Conservation (phyloP, 2,888 invertebrate species). For the Synergus gifuensis region DNA sequence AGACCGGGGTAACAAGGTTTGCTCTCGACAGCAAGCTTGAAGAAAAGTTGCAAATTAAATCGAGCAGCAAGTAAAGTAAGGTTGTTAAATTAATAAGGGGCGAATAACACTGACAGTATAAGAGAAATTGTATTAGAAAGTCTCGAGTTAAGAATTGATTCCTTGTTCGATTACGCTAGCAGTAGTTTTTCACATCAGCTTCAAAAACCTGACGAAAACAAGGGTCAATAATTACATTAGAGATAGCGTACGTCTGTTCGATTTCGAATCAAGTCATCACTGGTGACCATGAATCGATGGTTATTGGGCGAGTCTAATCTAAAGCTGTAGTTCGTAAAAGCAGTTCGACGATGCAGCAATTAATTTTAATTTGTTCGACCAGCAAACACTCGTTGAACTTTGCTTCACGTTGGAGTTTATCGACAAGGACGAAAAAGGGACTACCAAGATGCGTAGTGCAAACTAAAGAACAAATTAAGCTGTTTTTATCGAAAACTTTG, state of each 20-base stretch:
- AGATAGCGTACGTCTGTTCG: no score
- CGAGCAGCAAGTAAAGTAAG: neutral
- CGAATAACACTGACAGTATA: neutral
- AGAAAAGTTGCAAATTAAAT: neutral
- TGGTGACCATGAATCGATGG: slow-evolving; percentile 11
- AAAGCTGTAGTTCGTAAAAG: slow-evolving; percentile 21
- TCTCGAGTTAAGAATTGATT: neutral
- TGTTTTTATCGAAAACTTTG: neutral
- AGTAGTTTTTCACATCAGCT: neutral
- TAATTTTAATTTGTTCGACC: slow-evolving; percentile 44
- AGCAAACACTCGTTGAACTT: slow-evolving; percentile 57
- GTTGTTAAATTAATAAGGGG: neutral
- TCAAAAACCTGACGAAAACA: neutral
- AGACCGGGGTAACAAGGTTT: neutral
- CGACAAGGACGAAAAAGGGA: neutral
- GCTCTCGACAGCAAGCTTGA: neutral
- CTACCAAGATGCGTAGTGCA: neutral
- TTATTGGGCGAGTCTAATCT: slow-evolving; percentile 5
- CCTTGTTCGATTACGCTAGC: neutral
- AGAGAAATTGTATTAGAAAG: neutral
- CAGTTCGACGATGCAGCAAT: slow-evolving; percentile 45
- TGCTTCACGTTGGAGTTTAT: slow-evolving; percentile 51
- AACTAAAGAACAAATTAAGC: neutral
- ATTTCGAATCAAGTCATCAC: neutral
- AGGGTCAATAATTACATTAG: neutral